Evolutionary conservation across 2,113 vertebrate species (phyloP), one percentile per base, ranked within the genome.

Genomic region (Heterotilapia buettikoferi): DNA sequence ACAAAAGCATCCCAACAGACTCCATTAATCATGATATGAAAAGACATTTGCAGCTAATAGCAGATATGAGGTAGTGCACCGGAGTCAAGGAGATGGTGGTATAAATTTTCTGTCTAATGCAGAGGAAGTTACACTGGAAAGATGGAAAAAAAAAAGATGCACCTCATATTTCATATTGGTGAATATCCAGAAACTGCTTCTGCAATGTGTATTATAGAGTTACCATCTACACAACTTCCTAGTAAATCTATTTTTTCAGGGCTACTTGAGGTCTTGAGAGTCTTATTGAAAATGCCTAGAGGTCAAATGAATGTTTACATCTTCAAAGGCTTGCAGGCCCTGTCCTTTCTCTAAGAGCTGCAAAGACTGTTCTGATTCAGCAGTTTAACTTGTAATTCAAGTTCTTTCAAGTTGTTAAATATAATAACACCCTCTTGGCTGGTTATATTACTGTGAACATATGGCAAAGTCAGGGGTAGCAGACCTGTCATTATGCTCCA

Each of bases 401-500:
- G 29, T 9, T 33, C 12, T 14, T 63, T 52, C 45, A 84, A 73
- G 80, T 29, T 88, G 68, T 82, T 83, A 6, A 61, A 79, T 84
- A n/a, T 80, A 47, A 83, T 83, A 47, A 83, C 80, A 53, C 78
- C 13, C 40, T 10, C 63, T n/a, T 36, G 43, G 33, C 47, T 11
- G 63, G 53, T 83, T 50, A 12, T 52, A 56, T 88, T 59, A 56
- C 9, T 16, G 53, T 47, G 36, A 86, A 36, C 88, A 90, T 78
- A 88, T 63, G 85, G 82, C 18, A 53, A 13, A 71, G 47, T 66
- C 40, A 38, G 6, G 12, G 54, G 56, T 24, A 59, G 47, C 96
- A 95, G 85, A 98, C 98, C 97, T 98, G 92, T 97, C 83, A 45
- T 84, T 95, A 66, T 98, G 96, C 45, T 97, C 88, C n/a, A 91